A percentile compares a stretch with the other conserved stretches of the same genome.
phyloP scores from a whole-genome alignment of 2,888 invertebrate genomes.

The Axea sp. region DNA sequence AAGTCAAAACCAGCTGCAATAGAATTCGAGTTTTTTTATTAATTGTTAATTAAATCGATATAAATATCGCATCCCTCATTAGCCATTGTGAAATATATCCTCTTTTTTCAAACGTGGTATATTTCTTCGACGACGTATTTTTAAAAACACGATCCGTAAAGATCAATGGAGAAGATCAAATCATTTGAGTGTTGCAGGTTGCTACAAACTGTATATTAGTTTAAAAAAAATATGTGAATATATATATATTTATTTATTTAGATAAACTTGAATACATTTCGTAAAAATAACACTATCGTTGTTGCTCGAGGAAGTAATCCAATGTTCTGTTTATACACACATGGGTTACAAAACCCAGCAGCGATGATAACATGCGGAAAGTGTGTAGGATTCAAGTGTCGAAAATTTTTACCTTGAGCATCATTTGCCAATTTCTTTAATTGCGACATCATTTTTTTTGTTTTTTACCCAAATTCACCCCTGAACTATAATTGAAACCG shows the following conservation, averaged over 20 bases:
- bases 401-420: constrained; percentile 33
- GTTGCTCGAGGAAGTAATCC: constrained; percentile 31
- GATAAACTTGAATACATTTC: constrained; percentile 15
- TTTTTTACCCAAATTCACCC: too few species aligned
- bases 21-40: background rate
- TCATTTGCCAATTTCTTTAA: constrained; percentile 44
- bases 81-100: background rate
- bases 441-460: too few species aligned
- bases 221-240: background rate
- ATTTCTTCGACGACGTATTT: constrained; percentile 2
- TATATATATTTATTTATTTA: constrained; percentile 14
- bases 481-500: too few species aligned
- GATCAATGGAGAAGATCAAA: constrained; percentile 5
- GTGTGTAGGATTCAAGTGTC: constrained; percentile 40
- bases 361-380: constrained; percentile 43
- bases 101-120: background rate
- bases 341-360: constrained; percentile 29
- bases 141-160: background rate
- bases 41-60: constrained; percentile 19
- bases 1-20: background rate
- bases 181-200: background rate
- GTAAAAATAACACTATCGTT: constrained; percentile 34
- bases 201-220: constrained; percentile 10
- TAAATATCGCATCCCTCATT: constrained; percentile 1
- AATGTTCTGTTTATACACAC: constrained; percentile 17